Base-by-base conservation (phyloP, 2,113 vertebrate genomes). In the Cyphomyrus discorhynchus region DNA sequence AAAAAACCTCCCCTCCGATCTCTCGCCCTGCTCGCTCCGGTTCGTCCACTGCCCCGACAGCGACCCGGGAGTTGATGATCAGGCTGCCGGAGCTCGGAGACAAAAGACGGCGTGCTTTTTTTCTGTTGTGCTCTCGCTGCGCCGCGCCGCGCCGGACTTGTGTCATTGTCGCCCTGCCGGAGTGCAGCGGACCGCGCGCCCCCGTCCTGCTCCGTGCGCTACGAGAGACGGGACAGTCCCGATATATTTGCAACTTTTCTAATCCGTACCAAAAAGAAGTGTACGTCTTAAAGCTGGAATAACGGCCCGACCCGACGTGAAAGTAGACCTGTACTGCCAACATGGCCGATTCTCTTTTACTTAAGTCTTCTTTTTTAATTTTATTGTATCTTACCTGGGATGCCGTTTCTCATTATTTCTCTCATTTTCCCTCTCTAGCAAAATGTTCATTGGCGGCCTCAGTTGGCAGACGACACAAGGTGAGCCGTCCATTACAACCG, bases 401-500 rank as follows among this genome's bases (percentile, higher is more conserved):
- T 31, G 58, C 89, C 89, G 90, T 91, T 88, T 86, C 90, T 87
- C 93, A 53, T 92, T 90, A 92, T 91, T 93, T 90, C 92, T 45
- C 83, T 62, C 92, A 0, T 94, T 94, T 95, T 92, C 94, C 93
- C 93, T 96, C 93, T 94, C 93, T 96, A 98, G 97, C 96, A 98
- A 98, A 96, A 98, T 98, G 97, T 98, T 98, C 96, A 97, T 98
- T 97, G 97, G 97, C 94, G 97, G 97, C 94, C 95, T 97, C 95
- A 98, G 97, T 94, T 98, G 97, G 97, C 97, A 98, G 95, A 98
- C 97, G 90, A 98, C 97, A 94, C 97, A 98, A 98, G 97, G 97
- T 98, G 96, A 98, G 97, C 85, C 80, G 45, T 90, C 91, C 93
- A 46, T 94, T 94, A 94, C 94, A 94, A 91, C 94, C 93, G 91